These are phyloP conservation scores for Prionace glauca DNA, from an alignment of 2,797 vertebrate genomes.

Conservation along the genomic window DNA sequence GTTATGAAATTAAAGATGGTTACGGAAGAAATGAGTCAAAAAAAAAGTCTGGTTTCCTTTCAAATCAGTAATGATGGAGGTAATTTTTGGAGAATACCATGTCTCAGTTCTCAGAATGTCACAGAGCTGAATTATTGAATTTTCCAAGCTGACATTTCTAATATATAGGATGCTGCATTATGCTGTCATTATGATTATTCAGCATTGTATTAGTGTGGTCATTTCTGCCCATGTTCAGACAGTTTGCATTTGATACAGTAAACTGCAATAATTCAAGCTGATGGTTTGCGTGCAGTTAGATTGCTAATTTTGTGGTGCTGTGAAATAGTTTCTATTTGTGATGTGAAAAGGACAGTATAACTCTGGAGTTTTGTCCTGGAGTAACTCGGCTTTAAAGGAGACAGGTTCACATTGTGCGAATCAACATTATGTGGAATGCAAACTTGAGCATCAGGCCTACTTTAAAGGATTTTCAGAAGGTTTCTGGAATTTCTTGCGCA, in stretches of 20 bases:
- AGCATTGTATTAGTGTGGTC: background rate
- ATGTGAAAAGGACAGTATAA: background rate
- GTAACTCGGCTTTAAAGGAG: background rate
- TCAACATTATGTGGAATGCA: background rate
- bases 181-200: background rate
- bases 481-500: background rate
- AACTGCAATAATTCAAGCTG: background rate
- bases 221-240: background rate
- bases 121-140: slow-evolving; percentile 2
- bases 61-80: slow-evolving; percentile 10
- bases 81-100: background rate
- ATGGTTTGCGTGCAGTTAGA: background rate
- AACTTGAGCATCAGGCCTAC: background rate
- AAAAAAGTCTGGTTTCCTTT: background rate
- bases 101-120: background rate
- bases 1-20: background rate
- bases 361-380: background rate
- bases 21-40: background rate
- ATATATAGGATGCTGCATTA: background rate
- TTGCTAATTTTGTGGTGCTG: background rate
- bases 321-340: background rate
- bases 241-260: background rate
- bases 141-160: slow-evolving; percentile 9
- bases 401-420: background rate
- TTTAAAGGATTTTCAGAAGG: background rate